phyloP scores from a whole-genome alignment of 1,140 invertebrate genomes.

The Wiebesia pumilae region DNA sequence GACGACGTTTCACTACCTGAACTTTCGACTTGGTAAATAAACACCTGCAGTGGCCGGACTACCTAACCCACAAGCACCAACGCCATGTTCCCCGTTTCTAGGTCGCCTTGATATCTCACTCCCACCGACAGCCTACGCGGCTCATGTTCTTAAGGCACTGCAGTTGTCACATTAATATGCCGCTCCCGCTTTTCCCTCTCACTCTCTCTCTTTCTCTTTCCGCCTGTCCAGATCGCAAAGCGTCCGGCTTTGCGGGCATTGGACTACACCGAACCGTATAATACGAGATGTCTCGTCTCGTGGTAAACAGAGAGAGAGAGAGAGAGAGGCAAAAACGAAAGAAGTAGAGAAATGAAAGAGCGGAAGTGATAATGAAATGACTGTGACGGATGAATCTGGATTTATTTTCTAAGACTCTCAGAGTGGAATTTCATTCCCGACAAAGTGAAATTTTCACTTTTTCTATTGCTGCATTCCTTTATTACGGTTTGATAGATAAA shows the following conservation, averaged over 20 bases:
- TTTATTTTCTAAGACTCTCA: conserved; percentile 5
- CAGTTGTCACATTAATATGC: conserved; percentile 26
- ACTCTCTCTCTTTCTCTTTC: neutral
- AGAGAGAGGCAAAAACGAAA: neutral
- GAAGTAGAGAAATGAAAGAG: conserved; percentile 32
- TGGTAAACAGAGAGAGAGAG: neutral
- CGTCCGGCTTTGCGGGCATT: conserved; percentile 37
- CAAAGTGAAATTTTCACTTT: conserved; percentile 10
- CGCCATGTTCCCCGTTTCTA: neutral
- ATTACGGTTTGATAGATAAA: neutral
- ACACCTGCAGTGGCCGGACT: neutral
- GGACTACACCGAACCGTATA: neutral
- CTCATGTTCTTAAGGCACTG: conserved; percentile 21
- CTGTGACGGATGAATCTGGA: conserved; percentile 27
- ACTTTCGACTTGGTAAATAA: conserved; percentile 10
- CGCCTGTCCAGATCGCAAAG: neutral
- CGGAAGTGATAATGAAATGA: conserved; percentile 51
- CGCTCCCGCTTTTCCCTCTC: neutral
- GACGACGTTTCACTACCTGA: neutral
- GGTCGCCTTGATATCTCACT: neutral
- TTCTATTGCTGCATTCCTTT: neutral
- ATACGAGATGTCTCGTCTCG: conserved; percentile 10
- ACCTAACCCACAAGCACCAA: neutral
- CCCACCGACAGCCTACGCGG: neutral
- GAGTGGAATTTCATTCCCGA: conserved; percentile 32